A percentile compares a stretch with the other conserved stretches of the same genome.
These are phyloP conservation scores for Carpatolechia fugitivella DNA, from an alignment of 2,888 invertebrate species.

Conservation along the genomic window DNA sequence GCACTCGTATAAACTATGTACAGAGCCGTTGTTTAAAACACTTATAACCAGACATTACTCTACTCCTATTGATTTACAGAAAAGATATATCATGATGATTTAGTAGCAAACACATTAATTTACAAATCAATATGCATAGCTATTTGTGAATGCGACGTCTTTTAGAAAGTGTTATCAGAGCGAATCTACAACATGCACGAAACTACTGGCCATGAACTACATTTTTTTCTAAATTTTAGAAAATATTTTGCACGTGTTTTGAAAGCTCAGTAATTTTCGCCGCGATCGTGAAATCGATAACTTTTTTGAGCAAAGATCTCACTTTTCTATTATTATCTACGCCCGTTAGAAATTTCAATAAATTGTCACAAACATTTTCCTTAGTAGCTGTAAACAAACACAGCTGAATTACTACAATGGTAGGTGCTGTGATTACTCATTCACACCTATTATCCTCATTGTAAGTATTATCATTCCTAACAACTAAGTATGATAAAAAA, in stretches of 20 bases:
- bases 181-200: conserved; percentile 15
- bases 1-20: neutral
- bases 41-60: neutral
- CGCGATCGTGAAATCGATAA: neutral
- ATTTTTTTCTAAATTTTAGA: conserved; percentile 4
- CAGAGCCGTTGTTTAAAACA: neutral
- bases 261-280: neutral
- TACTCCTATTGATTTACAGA: neutral
- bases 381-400: too few species aligned
- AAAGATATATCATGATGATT: neutral
- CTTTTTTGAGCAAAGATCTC: too few species aligned
- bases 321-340: too few species aligned
- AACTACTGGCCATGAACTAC: conserved; percentile 9
- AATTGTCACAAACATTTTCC: too few species aligned
- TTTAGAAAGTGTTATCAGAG: conserved; percentile 17
- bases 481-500: neutral
- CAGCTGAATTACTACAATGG: too few species aligned
- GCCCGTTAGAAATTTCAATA: too few species aligned
- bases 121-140: conserved; percentile 1
- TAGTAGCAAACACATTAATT: neutral
- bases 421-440: neutral
- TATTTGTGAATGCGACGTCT: neutral
- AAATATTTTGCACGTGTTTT: conserved; percentile 1
- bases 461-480: neutral
- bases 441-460: neutral